Conservation (phyloP, 37 sponge, comb jelly and placozoan species). For the Oscarella lobularis region DNA sequence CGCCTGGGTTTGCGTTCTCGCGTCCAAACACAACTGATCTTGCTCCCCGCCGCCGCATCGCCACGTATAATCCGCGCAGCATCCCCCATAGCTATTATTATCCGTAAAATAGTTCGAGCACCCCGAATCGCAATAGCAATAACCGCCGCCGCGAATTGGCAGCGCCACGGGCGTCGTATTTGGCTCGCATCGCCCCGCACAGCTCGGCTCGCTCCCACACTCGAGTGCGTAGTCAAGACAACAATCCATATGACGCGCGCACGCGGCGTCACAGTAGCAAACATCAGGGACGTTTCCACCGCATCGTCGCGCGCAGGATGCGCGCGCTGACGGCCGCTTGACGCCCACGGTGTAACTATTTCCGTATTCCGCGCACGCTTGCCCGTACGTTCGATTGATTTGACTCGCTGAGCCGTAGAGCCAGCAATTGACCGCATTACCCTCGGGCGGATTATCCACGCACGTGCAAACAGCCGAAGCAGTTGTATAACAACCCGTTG, state of each 20-base stretch:
- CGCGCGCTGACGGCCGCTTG: slow-evolving; percentile 16
- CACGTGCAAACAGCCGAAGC: neutral
- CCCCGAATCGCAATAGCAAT: slow-evolving; percentile 23
- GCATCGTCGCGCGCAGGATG: slow-evolving; percentile 17
- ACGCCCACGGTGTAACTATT: slow-evolving; percentile 13
- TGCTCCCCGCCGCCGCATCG: neutral
- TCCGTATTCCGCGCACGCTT: neutral
- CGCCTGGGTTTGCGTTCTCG: slow-evolving; percentile 25
- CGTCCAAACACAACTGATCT: slow-evolving; percentile 24
- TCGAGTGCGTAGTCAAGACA: slow-evolving; percentile 35
- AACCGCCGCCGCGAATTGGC: slow-evolving; percentile 23
- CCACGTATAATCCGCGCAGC: slow-evolving; percentile 24
- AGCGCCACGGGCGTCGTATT: neutral
- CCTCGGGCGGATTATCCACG: neutral
- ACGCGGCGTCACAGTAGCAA: slow-evolving; percentile 26
- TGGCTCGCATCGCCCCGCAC: slow-evolving; percentile 11
- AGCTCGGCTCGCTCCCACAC: slow-evolving; percentile 6
- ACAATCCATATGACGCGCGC: slow-evolving; percentile 31
- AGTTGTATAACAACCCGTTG: neutral
- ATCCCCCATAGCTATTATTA: slow-evolving; percentile 35
- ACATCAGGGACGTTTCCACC: slow-evolving; percentile 9
- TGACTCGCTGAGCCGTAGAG: neutral
- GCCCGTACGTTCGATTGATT: neutral
- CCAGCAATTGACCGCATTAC: neutral
- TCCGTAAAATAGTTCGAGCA: slow-evolving; percentile 21